Evolutionary conservation across 2,888 invertebrate genomes (phyloP).

Genomic region (Xiphydria camelus): DNA sequence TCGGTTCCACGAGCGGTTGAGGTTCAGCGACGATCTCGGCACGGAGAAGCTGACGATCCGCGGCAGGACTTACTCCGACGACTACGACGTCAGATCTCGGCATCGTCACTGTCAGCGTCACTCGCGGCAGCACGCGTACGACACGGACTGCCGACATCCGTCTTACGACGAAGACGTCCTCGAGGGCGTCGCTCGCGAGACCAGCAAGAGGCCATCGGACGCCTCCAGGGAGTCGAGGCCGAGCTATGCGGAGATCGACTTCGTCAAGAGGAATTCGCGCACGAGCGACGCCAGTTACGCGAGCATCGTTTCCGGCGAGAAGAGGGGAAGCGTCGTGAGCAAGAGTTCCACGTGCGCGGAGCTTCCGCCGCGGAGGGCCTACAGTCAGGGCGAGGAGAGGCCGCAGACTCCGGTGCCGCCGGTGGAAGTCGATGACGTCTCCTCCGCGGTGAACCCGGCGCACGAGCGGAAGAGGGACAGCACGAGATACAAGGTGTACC

Average conservation of each 20-base stretch:
- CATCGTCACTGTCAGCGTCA: no score
- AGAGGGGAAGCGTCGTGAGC: conserved; percentile 35
- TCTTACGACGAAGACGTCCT: no score
- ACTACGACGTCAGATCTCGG: conserved; percentile 37
- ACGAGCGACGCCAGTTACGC: conserved; percentile 29
- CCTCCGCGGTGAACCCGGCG: conserved; percentile 4
- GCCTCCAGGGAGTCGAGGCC: conserved; percentile 19
- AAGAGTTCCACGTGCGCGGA: conserved; percentile 24
- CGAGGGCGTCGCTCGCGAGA: background rate
- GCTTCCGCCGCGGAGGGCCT: conserved; percentile 33
- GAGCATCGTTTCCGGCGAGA: conserved; percentile 20
- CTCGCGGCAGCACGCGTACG: background rate
- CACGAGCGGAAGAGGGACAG: conserved; percentile 37
- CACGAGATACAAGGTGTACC: conserved; percentile 44
- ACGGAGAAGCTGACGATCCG: background rate
- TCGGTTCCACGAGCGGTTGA: conserved; percentile 30
- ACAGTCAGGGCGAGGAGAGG: conserved; percentile 38
- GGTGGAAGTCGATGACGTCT: conserved; percentile 28
- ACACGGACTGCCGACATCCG: no score
- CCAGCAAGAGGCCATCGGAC: conserved; percentile 20
- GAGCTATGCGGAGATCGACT: conserved; percentile 19
- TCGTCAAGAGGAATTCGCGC: conserved; percentile 22
- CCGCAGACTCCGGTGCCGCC: conserved; percentile 22
- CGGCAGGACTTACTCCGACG: conserved; percentile 40
- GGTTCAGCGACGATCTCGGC: conserved; percentile 31